A percentile compares a stretch with the other conserved stretches of the same genome.
phyloP scores from a whole-genome alignment of 2,113 vertebrate genomes.

The Pseudopipra pipra region DNA sequence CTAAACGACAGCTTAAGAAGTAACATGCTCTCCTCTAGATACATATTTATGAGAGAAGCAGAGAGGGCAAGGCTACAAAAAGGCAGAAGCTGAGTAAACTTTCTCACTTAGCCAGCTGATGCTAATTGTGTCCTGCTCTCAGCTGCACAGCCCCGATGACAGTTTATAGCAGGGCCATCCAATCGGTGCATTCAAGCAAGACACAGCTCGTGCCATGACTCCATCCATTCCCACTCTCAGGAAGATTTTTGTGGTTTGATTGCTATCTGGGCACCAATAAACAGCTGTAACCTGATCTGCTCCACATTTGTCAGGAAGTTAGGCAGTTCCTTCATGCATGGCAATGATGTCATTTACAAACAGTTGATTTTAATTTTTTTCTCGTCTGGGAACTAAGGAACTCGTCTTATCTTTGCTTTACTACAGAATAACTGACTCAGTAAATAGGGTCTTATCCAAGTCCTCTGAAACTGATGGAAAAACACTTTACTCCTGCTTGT shows the following conservation, averaged over 20 bases:
- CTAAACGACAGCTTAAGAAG: background rate
- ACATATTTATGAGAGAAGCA: slow-evolving; percentile 27
- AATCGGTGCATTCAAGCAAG: rapidly evolving
- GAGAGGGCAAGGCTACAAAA: background rate
- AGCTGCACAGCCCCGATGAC: background rate
- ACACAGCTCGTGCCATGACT: background rate
- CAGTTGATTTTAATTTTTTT: background rate
- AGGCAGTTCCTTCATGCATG: background rate
- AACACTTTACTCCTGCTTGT: background rate
- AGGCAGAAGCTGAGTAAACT: slow-evolving; percentile 57
- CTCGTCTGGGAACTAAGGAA: background rate
- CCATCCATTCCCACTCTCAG: background rate
- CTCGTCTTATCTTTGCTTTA: background rate
- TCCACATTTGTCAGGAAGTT: background rate
- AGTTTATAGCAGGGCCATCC: background rate
- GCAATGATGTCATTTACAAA: background rate
- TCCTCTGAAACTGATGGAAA: background rate
- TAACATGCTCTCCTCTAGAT: background rate
- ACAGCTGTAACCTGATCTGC: slow-evolving; percentile 22
- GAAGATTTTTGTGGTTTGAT: slow-evolving; percentile 33
- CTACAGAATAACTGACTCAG: background rate
- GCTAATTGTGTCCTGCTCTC: slow-evolving; percentile 15
- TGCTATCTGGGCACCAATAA: slow-evolving; percentile 31
- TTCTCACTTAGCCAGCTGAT: slow-evolving; percentile 43
- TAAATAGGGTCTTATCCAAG: background rate